These are phyloP conservation scores for Taenaris catops DNA, from an alignment of 2,888 invertebrate species.

Conservation along the genomic window DNA sequence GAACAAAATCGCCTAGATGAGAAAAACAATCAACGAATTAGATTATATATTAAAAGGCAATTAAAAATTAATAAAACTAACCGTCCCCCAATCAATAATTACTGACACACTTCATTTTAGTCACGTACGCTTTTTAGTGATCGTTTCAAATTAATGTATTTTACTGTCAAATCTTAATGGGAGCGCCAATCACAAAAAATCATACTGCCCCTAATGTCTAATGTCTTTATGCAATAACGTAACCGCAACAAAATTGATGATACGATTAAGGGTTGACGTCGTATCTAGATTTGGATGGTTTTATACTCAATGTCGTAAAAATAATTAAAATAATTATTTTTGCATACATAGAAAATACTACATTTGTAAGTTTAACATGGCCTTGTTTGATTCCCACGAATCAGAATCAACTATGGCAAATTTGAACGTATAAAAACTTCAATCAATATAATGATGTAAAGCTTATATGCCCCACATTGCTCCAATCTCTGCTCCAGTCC, in stretches of 20 bases:
- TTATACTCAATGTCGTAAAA: too few species aligned
- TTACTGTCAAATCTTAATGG: conserved; percentile 42
- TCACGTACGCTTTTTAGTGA: conserved; percentile 56
- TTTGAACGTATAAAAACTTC: too few species aligned
- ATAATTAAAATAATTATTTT: too few species aligned
- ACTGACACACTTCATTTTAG: conserved; percentile 54
- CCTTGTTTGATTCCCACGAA: too few species aligned
- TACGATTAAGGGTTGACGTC: conserved; percentile 39
- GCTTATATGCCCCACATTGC: too few species aligned
- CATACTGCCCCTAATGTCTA: conserved; percentile 52
- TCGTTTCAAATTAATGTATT: conserved; percentile 34
- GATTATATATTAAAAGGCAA: conserved; percentile 42
- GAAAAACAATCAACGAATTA: conserved; percentile 50
- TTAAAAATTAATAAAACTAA: conserved; percentile 39
- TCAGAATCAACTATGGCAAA: too few species aligned
- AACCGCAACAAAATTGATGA: conserved; percentile 40
- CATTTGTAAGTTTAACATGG: too few species aligned
- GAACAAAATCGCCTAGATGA: conserved; percentile 26
- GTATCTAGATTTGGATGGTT: conserved; percentile 23
- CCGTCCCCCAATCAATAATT: conserved; percentile 38
- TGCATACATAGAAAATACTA: too few species aligned
- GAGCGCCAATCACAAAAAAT: conserved; percentile 45
- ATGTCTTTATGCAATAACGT: conserved; percentile 45
- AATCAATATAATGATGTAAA: too few species aligned
- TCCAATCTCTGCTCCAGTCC: too few species aligned